Conservation (phyloP, 1,140 invertebrate genomes). For the Zaprionus capensis region DNA sequence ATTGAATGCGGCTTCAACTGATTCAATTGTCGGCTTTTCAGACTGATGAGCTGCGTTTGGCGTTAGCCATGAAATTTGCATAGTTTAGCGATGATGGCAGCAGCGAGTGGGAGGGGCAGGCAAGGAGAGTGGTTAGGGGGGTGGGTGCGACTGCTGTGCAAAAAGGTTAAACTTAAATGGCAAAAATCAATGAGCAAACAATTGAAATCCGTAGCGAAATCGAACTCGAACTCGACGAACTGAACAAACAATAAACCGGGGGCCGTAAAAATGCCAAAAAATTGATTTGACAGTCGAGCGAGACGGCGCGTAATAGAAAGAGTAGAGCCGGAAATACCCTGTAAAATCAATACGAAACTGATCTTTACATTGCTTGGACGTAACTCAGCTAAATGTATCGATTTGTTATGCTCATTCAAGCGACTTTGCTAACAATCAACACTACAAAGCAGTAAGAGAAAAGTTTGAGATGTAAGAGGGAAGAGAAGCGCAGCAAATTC, state of each 20-base stretch:
- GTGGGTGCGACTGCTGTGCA: slow-evolving; percentile 40
- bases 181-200: slow-evolving; percentile 63
- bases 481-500: not conserved
- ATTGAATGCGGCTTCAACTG: slow-evolving; percentile 58
- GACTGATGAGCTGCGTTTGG: slow-evolving; percentile 63
- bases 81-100: slow-evolving; percentile 37
- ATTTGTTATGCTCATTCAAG: not conserved
- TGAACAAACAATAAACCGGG: slow-evolving; percentile 46
- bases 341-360: not conserved
- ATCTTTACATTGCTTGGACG: not conserved
- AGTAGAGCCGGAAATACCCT: slow-evolving; percentile 14
- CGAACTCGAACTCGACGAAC: slow-evolving; percentile 16
- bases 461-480: not conserved
- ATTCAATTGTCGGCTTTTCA: slow-evolving; percentile 62
- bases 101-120: not conserved
- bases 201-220: slow-evolving; percentile 49
- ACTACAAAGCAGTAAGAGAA: not conserved
- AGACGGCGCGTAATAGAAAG: not conserved
- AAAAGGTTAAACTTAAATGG: slow-evolving; percentile 79
- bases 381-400: not conserved
- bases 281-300: slow-evolving; percentile 38
- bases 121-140: not conserved
- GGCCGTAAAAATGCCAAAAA: slow-evolving; percentile 43
- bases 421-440: not conserved
- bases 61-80: slow-evolving; percentile 82